Conservation (phyloP, 2,113 vertebrate species). For the Tinamus guttatus region DNA sequence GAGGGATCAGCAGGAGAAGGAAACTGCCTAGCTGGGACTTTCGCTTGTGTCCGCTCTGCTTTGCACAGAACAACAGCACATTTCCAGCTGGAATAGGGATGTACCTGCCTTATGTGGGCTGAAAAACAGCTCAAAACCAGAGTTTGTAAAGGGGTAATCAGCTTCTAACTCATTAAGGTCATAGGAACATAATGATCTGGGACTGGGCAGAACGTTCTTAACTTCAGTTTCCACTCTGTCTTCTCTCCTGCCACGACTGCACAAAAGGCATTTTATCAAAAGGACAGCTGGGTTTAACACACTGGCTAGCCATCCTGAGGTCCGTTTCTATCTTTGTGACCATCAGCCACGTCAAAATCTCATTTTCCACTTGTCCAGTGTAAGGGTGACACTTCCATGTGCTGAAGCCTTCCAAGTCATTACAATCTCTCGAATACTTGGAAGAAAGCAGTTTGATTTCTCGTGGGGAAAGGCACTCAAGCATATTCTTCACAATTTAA, state of each 20-base stretch:
- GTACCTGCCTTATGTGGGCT: background rate
- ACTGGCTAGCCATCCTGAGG: background rate
- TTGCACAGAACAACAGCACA: rapidly evolving
- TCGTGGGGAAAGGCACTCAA: rapidly evolving
- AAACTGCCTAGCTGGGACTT: background rate
- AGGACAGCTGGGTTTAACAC: background rate
- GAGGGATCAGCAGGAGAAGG: background rate
- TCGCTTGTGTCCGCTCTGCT: background rate
- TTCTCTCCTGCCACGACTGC: background rate
- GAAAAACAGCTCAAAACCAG: background rate
- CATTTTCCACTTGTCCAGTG: background rate
- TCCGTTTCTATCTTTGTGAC: background rate
- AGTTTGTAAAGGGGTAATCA: background rate
- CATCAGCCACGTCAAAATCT: background rate
- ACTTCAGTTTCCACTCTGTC: background rate
- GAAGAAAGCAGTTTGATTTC: background rate
- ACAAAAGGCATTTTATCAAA: background rate
- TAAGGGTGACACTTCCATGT: background rate
- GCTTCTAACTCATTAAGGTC: background rate
- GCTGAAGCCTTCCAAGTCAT: background rate
- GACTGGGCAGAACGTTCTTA: background rate
- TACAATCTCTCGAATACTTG: background rate
- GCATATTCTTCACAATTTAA: background rate
- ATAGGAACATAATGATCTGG: background rate
- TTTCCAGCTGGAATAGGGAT: background rate